A percentile compares a stretch with the other conserved stretches of the same genome.
These are phyloP conservation scores for Cheumatopsyche charites DNA, from an alignment of 1,140 invertebrate genomes.

Conservation along the genomic window DNA sequence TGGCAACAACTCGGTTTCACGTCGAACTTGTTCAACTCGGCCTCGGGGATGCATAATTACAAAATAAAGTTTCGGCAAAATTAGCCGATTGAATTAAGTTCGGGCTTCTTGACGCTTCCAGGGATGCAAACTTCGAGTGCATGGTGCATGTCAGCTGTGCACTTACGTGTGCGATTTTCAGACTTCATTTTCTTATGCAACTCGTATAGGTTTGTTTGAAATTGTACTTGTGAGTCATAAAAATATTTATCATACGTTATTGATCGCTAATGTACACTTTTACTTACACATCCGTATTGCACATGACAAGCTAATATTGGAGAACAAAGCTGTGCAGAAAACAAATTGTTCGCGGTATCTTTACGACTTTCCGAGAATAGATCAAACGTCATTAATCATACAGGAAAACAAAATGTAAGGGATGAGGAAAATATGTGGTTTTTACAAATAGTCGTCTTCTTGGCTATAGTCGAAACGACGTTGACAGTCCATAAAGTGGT, in stretches of 20 bases:
- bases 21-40: not conserved
- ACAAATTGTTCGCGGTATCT: not conserved
- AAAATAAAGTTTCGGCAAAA: constrained; percentile 28
- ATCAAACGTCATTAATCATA: constrained; percentile 10
- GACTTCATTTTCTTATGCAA: too few relatives aligned
- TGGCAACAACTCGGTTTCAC: too few relatives aligned
- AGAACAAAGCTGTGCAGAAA: too few relatives aligned
- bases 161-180: too few relatives aligned
- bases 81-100: constrained; percentile 29
- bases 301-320: too few relatives aligned
- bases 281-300: too few relatives aligned
- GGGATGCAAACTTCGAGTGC: not conserved
- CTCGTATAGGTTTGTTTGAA: too few relatives aligned
- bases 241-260: too few relatives aligned
- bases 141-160: not conserved
- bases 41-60: constrained; percentile 4
- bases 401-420: not conserved
- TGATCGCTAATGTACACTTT: too few relatives aligned
- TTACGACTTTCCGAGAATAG: not conserved
- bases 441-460: constrained; percentile 9
- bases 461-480: constrained; percentile 5
- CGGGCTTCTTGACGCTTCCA: not conserved
- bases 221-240: too few relatives aligned
- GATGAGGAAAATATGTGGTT: constrained; percentile 9
- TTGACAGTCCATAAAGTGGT: constrained; percentile 24